These are phyloP conservation scores for Actinemys pallida DNA, from an alignment of 2,113 vertebrate species.

Conservation along the genomic window DNA sequence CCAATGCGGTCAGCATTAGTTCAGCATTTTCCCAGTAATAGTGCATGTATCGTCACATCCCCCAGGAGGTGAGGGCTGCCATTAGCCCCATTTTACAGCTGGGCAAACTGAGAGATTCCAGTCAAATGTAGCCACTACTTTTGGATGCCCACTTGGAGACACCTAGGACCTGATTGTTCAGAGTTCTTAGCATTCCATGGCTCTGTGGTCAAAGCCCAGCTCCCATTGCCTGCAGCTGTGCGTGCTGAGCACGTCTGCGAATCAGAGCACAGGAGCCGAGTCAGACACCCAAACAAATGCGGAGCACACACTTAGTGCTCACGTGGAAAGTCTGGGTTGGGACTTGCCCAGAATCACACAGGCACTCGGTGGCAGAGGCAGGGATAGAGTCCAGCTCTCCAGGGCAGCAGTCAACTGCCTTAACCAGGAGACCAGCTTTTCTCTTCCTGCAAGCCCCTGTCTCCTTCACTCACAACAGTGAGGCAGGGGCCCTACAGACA, in stretches of 20 bases:
- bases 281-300: neutral
- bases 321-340: neutral
- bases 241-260: neutral
- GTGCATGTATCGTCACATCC: too few species aligned
- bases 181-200: accelerated
- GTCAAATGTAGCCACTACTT: neutral
- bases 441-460: neutral
- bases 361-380: neutral
- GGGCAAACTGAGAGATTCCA: neutral
- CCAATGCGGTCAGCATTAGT: too few species aligned
- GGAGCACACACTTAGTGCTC: neutral
- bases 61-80: too few species aligned
- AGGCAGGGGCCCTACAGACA: too few species aligned
- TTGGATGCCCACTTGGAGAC: neutral
- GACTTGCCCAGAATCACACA: neutral
- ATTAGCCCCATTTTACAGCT: neutral
- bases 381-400: neutral
- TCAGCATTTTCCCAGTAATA: neutral
- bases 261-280: neutral
- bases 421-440: too few species aligned
- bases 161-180: neutral
- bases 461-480: neutral
- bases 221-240: neutral
- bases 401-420: neutral
- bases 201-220: neutral